A percentile compares a stretch with the other conserved stretches of the same genome.
phyloP scores from a whole-genome alignment of 1,140 invertebrate genomes.

The Diuraphis noxia region DNA sequence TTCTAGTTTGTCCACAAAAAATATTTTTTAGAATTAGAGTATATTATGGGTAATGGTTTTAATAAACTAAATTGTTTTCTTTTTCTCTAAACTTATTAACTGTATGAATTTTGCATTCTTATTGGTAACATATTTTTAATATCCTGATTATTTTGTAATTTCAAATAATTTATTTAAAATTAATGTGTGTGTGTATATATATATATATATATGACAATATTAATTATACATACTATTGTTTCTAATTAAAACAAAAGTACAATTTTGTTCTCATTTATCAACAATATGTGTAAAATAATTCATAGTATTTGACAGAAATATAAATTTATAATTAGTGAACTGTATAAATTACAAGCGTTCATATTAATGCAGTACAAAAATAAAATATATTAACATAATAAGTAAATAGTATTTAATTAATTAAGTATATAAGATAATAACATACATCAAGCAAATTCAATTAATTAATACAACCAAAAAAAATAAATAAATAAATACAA shows the following conservation, averaged over 20 bases:
- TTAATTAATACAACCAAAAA: not conserved
- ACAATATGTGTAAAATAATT: no score
- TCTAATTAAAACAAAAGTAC: not conserved
- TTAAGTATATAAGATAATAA: not conserved
- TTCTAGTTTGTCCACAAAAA: not conserved
- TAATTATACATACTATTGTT: no score
- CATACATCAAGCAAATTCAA: not conserved
- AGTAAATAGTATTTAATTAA: not conserved
- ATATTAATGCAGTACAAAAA: constrained; percentile 25
- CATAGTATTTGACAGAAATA: not conserved
- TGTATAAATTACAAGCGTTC: not conserved
- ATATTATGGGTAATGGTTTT: no score
- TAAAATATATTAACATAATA: constrained; percentile 26
- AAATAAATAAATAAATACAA: no score
- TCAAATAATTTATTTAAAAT: not conserved
- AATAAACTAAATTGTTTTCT: not conserved
- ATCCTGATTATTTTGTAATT: not conserved
- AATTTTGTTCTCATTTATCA: no score
- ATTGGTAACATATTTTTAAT: not conserved
- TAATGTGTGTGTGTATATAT: no score
- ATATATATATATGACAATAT: not conserved
- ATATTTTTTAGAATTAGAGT: not conserved
- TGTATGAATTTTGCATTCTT: not conserved
- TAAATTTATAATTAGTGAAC: not conserved
- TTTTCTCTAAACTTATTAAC: not conserved